Base-by-base conservation (phyloP, 2,888 invertebrate species). In the Synanthedon myopaeformis region DNA sequence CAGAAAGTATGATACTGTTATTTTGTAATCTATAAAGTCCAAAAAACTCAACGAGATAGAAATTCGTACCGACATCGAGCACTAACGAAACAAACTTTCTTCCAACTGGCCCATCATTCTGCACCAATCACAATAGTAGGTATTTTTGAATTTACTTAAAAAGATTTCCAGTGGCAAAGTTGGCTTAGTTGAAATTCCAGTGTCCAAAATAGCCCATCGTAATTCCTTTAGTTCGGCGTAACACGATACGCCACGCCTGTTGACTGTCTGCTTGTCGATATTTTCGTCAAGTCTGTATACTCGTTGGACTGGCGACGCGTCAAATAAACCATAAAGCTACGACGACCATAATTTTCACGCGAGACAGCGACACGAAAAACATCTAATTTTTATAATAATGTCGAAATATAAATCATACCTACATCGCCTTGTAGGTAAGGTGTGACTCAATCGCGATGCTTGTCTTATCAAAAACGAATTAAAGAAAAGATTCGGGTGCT, bases 231-330 rank as follows among this genome's bases (percentile, higher is more conserved):
- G 72, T 72, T 73, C 69, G 57, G 56, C 67, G 82, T 77, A 82
- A 82, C 67, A 53, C 60, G 77, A 84, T 79, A 81, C 70, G 74
- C 69, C 61, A 69, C 72, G 81, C 67, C 69, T 75, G 73, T 79
- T 71, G 63, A 58, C 68, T 77, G 77, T 75, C 77, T 79, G 70
- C 66, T 59, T 64, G 74, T 77, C 79, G 76, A 82, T 81, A 82
- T 82, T 83, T 83, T 80, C 73, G 76, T 76, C 76, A 82, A 77
- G 66, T 72, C 69, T 71, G 70, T 68, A 67, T 59, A 60, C 61
- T 63, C 55, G 57, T 58, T 63, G 61, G 64, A 65, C 70, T 65
- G 62, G 63, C 66, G 69, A 73, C 68, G 67, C 67, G 72, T 76
- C 75, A 74, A 76, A 76, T 73, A 75, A 74, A 75, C 72, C 70